Conservation (phyloP, 2,113 vertebrate genomes). For the Otis tarda region DNA sequence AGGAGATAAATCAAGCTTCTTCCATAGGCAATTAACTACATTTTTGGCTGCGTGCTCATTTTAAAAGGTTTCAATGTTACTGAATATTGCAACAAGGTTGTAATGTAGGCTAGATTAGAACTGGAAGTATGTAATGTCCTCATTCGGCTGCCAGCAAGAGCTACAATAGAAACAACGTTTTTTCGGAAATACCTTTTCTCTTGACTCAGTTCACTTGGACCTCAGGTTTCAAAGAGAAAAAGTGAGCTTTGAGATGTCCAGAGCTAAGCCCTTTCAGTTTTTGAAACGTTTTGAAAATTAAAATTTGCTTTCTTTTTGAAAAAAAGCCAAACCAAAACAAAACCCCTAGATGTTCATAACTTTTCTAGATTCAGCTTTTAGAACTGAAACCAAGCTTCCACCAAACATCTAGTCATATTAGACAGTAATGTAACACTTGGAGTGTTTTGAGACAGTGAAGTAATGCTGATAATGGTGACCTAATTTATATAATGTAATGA, state of each 20-base stretch:
- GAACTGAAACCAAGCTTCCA: not conserved
- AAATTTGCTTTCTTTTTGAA: not conserved
- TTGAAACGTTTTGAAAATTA: not conserved
- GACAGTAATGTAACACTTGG: not conserved
- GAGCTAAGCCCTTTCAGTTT: not conserved
- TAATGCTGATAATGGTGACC: not conserved
- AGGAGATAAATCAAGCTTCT: not conserved
- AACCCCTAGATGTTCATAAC: not conserved
- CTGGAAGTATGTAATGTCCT: not conserved
- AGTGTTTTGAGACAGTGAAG: not conserved
- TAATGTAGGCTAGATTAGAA: not conserved
- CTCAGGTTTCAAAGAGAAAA: not conserved
- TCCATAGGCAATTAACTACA: not conserved
- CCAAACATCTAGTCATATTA: not conserved
- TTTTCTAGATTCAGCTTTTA: not conserved
- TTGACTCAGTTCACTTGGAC: not conserved
- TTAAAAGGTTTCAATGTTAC: not conserved
- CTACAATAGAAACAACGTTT: not conserved
- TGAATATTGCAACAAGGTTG: not conserved
- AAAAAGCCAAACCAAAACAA: not conserved
- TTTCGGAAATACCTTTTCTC: not conserved
- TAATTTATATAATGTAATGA: not conserved
- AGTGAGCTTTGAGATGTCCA: not conserved
- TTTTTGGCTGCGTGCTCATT: fast-evolving
- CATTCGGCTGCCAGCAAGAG: not conserved